phyloP scores from a whole-genome alignment of 2,888 invertebrate species.

The Scaptomyza cyrtandrae region DNA sequence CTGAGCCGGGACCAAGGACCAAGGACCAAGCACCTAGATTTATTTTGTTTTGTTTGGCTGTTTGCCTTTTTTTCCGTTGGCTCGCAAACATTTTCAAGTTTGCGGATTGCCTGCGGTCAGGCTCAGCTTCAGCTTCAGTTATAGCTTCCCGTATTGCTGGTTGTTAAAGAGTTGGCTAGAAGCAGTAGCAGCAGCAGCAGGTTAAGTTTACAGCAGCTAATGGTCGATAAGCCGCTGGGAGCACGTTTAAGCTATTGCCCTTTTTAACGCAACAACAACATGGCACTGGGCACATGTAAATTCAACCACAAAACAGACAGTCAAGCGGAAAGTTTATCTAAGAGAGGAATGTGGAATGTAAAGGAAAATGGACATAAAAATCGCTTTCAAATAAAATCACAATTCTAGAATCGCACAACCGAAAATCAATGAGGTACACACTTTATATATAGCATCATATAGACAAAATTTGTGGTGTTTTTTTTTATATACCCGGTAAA shows the following conservation, averaged over 20 bases:
- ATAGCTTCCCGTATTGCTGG: background rate
- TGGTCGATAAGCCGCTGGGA: slow-evolving; percentile 57
- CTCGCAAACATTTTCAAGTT: slow-evolving; percentile 46
- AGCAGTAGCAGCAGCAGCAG: background rate
- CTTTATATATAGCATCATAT: slow-evolving; percentile 64
- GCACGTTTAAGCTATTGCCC: slow-evolving; percentile 48
- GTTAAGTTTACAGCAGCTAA: slow-evolving; percentile 61
- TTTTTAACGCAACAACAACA: slow-evolving; percentile 23
- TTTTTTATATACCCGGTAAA: slow-evolving; percentile 17
- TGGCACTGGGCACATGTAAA: slow-evolving; percentile 41
- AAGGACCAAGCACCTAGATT: slow-evolving; percentile 5
- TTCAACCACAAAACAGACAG: slow-evolving; percentile 33
- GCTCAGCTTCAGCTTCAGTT: slow-evolving; percentile 1
- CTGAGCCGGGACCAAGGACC: slow-evolving; percentile 27
- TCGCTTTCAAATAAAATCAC: slow-evolving; percentile 59
- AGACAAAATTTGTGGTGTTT: slow-evolving; percentile 40
- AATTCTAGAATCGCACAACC: slow-evolving; percentile 39
- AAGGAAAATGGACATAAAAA: slow-evolving; percentile 40
- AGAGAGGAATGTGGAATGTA: too few relatives aligned
- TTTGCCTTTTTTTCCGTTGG: slow-evolving; percentile 51
- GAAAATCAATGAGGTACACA: slow-evolving; percentile 63
- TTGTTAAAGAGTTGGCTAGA: slow-evolving; percentile 26
- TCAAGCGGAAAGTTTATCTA: background rate
- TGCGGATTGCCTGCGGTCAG: slow-evolving; percentile 31
- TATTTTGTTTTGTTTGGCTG: too few relatives aligned